Conservation (phyloP, 2,113 vertebrate genomes). For the Prunella fulvescens region DNA sequence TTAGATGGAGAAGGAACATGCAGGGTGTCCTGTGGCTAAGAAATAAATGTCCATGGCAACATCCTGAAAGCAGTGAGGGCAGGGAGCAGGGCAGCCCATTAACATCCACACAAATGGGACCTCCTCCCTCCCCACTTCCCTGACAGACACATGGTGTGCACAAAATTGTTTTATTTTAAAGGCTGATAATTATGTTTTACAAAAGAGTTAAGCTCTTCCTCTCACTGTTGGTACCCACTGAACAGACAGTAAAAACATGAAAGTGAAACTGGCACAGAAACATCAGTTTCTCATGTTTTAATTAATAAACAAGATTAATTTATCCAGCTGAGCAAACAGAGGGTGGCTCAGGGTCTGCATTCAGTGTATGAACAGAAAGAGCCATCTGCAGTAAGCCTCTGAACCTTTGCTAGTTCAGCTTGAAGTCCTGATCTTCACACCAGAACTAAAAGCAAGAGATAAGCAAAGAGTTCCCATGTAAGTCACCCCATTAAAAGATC, state of each 20-base stretch:
- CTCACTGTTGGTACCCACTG: neutral
- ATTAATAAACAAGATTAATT: neutral
- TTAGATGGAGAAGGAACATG: neutral
- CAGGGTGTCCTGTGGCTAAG: neutral
- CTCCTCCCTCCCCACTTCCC: neutral
- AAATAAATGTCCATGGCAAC: neutral
- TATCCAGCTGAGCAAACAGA: neutral
- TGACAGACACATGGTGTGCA: neutral
- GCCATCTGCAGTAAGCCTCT: neutral
- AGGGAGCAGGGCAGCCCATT: neutral
- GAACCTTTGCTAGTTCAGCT: neutral
- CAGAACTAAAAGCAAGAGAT: neutral
- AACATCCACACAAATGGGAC: neutral
- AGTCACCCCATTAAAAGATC: neutral
- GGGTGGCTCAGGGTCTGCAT: neutral
- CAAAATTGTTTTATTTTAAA: neutral
- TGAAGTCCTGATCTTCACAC: neutral
- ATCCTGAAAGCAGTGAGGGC: neutral
- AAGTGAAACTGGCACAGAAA: neutral
- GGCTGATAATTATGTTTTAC: neutral
- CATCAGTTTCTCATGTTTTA: neutral
- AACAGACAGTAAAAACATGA: neutral
- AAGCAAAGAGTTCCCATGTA: neutral
- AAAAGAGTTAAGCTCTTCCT: neutral
- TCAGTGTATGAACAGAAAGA: neutral